Evolutionary conservation across 2,797 vertebrate species (phyloP), one percentile per base, ranked within the genome.

Genomic region (Argentina silus): DNA sequence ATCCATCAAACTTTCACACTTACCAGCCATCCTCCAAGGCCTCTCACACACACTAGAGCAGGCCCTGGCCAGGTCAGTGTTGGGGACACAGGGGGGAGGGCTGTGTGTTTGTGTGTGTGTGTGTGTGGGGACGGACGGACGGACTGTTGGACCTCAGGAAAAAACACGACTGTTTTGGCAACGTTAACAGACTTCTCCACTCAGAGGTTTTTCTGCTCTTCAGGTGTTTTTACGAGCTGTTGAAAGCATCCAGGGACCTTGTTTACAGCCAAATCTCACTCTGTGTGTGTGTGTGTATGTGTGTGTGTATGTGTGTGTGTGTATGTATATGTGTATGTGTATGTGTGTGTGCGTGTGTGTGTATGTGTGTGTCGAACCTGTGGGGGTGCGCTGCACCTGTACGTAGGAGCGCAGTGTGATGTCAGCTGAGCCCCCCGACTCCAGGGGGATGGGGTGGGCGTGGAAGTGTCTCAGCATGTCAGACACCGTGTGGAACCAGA

Each of bases 381-480:
- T 80, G 43, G 83, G 78, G 0, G 92, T 87, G 70, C 90, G 90
- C 86, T 95, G 96, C 60, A 95, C 95, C 81, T 95, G 93, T 1
- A 98, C 97, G 0, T 97, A 99, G 85, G 96, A 96, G 87, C 95
- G 95, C 1, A 99, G 91, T 3, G 97, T 99, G 92, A 99, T 98
- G 92, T 99, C 97, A 0, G 97, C 96, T 0, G 97, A 95, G 7
- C 98, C 98, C 0, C 98, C 97, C 0, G 98, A 99, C 87, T 99
- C 98, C 14, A 99, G 92, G 0, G 98, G 98, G 80, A 99, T 99
- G 56, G 98, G 97, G 61, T 98, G 97, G 0, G 95, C 92, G 78
- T 98, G 97, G 92, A 99, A 99, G 88, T 99, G 98, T 42, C 95
- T 93, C 75, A 99, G 85, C 98, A 99, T 98, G 88, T 99, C 97